A percentile compares a stretch with the other conserved stretches of the same genome.
Evolutionary conservation across 2,888 invertebrate genomes (phyloP).

Genomic region (Rhingia campestris): DNA sequence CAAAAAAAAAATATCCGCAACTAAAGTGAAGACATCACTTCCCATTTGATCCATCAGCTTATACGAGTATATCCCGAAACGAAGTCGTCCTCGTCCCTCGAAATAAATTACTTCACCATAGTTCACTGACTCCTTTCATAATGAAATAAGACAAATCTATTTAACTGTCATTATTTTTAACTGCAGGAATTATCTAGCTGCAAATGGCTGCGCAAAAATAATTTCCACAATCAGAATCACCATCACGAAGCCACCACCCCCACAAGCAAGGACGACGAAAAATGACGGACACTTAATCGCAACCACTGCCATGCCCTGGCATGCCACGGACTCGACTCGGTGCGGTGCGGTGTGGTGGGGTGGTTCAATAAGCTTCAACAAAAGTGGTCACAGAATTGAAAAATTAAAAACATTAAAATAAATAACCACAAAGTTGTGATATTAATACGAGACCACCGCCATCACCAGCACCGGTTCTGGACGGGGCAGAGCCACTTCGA

Average conservation of each 20-base stretch:
- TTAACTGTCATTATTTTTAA: slow-evolving; percentile 75
- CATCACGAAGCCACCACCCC: slow-evolving; percentile 41
- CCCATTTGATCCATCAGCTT: slow-evolving; percentile 18
- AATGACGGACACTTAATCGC: slow-evolving; percentile 71
- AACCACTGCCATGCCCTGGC: slow-evolving; percentile 30
- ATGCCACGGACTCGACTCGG: background rate
- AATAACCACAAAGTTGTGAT: slow-evolving; percentile 75
- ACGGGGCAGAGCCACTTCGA: slow-evolving; percentile 37
- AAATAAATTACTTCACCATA: slow-evolving; percentile 68
- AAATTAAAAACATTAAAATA: slow-evolving; percentile 76
- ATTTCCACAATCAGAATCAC: slow-evolving; percentile 63
- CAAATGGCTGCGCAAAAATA: slow-evolving; percentile 70
- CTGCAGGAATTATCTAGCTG: slow-evolving; percentile 73
- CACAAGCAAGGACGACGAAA: slow-evolving; percentile 48
- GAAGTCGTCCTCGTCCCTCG: slow-evolving; percentile 16
- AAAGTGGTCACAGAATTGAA: slow-evolving; percentile 71
- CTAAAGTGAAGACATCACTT: slow-evolving; percentile 11
- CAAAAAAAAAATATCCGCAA: background rate
- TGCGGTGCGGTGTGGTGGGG: background rate
- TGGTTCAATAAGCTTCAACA: slow-evolving; percentile 68
- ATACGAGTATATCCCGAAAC: slow-evolving; percentile 1
- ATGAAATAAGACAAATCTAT: slow-evolving; percentile 74
- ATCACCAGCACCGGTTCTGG: slow-evolving; percentile 24
- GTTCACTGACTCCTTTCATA: slow-evolving; percentile 72
- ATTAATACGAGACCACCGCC: slow-evolving; percentile 66